Base-by-base conservation (phyloP, 2,797 vertebrate species). In the Tamandua tetradactyla region DNA sequence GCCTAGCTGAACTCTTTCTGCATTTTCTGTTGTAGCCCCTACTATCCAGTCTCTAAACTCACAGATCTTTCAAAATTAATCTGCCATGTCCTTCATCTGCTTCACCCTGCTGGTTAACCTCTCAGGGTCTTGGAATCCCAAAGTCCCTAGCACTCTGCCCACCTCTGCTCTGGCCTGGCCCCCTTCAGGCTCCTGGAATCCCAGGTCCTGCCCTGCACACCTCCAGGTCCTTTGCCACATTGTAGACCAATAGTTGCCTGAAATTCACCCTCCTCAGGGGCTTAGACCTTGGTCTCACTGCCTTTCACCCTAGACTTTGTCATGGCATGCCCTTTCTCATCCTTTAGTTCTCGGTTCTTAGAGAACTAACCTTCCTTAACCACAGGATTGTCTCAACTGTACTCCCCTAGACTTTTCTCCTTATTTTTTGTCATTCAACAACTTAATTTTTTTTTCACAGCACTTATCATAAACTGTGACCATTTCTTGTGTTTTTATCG, bases 141-240 rank as follows among this genome's bases (percentile, higher is more conserved):
- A n/a, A n/a, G n/a, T 55, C 0, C 3, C 9, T 1, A 2, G 25
- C 59, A n/a, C 40, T 68, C 20, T 1, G 7, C 5, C 35, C 47
- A 10, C 40, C 62, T 72, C 30, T 37, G 49, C 37, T 40, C 35
- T 10, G 4, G 20, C 13, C 30, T 69, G 22, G 22, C 7, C 27
- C 20, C 12, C 13, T 3, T 44, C 12, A 2, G 72, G 4, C 13
- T 83, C 90, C 59, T 71, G 35, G 32, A 30, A 44, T 32, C 55
- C 13, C 9, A 7, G 55, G 25, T 55, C 10, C 25, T 80, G 12
- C 55, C 68, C 0, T 35, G 5, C 12, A 57, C 35, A 12, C 4
- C 20, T 6, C 13, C 37, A 64, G 17, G n/a, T 10, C 4, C 20
- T n/a, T n/a, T 30, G 79, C 52, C 3, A 2, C 27, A 1, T 5